phyloP scores from a whole-genome alignment of 2,797 vertebrate species.

The Centroberyx gerrardi region DNA sequence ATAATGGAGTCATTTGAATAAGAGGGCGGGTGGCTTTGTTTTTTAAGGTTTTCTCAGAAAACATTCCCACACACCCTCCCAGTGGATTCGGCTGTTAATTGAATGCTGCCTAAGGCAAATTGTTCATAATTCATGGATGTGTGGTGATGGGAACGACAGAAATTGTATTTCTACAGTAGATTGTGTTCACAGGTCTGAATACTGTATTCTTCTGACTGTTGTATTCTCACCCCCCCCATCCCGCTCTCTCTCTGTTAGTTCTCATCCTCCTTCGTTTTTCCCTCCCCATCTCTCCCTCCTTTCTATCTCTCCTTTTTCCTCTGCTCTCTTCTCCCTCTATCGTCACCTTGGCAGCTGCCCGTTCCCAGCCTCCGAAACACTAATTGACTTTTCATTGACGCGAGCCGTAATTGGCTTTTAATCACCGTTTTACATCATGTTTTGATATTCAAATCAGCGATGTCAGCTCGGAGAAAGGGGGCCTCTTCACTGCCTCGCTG shows the following conservation, averaged over 20 bases:
- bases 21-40: slow-evolving; percentile 56
- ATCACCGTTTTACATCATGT: slow-evolving; percentile 85
- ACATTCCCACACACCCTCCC: slow-evolving; percentile 47
- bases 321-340: slow-evolving; percentile 25
- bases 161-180: slow-evolving; percentile 49
- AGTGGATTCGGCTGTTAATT: slow-evolving; percentile 71
- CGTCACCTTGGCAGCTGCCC: slow-evolving; percentile 69
- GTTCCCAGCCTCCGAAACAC: slow-evolving; percentile 65
- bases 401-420: slow-evolving; percentile 83
- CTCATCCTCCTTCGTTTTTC: slow-evolving; percentile 25
- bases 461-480: slow-evolving; percentile 68
- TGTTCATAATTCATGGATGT: slow-evolving; percentile 77
- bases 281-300: not conserved
- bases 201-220: slow-evolving; percentile 15
- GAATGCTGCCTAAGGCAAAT: slow-evolving; percentile 77
- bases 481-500: slow-evolving; percentile 55
- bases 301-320: slow-evolving; percentile 20
- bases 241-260: slow-evolving; percentile 32
- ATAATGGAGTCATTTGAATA: slow-evolving; percentile 74
- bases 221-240: not conserved
- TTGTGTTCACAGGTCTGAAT: slow-evolving; percentile 12
- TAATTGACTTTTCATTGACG: slow-evolving; percentile 81
- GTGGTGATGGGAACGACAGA: slow-evolving; percentile 58
- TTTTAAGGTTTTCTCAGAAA: slow-evolving; percentile 61
- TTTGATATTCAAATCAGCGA: slow-evolving; percentile 85